Conservation (phyloP, 2,888 invertebrate genomes). For the Mesopsocus fuscifrons region DNA sequence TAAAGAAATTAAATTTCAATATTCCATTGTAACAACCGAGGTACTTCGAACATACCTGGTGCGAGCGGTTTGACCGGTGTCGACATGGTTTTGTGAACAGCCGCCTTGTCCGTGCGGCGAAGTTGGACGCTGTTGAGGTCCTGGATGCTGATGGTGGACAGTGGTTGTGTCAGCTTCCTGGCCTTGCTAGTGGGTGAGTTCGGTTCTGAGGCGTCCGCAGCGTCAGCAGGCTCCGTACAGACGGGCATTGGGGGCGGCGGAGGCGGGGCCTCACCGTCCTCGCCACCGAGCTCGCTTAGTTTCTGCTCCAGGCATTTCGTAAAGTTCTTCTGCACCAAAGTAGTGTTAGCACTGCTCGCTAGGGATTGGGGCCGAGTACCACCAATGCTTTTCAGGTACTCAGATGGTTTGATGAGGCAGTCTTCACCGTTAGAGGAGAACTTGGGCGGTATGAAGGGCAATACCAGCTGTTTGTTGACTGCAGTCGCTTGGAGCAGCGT, state of each 20-base stretch:
- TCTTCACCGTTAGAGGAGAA: slow-evolving; percentile 49
- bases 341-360: slow-evolving; percentile 15
- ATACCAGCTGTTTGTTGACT: slow-evolving; percentile 68
- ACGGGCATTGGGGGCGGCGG: slow-evolving; percentile 32
- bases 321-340: slow-evolving; percentile 23
- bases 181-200: slow-evolving; percentile 26
- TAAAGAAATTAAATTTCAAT: no score
- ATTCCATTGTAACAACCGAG: no score
- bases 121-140: slow-evolving; percentile 70
- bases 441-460: slow-evolving; percentile 82
- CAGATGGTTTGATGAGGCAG: slow-evolving; percentile 78
- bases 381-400: slow-evolving; percentile 73
- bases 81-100: slow-evolving; percentile 64
- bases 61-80: slow-evolving; percentile 31
- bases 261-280: slow-evolving; percentile 19
- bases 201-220: slow-evolving; percentile 20
- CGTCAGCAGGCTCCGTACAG: slow-evolving; percentile 23
- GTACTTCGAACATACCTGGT: not conserved
- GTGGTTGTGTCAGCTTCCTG: slow-evolving; percentile 43
- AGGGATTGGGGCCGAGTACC: slow-evolving; percentile 13
- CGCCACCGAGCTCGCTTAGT: slow-evolving; percentile 14
- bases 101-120: slow-evolving; percentile 52
- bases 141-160: slow-evolving; percentile 75
- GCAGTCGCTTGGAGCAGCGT: slow-evolving; percentile 24
- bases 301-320: slow-evolving; percentile 18